Conservation (phyloP, 1,140 invertebrate genomes). For the Lepidurus apus region DNA sequence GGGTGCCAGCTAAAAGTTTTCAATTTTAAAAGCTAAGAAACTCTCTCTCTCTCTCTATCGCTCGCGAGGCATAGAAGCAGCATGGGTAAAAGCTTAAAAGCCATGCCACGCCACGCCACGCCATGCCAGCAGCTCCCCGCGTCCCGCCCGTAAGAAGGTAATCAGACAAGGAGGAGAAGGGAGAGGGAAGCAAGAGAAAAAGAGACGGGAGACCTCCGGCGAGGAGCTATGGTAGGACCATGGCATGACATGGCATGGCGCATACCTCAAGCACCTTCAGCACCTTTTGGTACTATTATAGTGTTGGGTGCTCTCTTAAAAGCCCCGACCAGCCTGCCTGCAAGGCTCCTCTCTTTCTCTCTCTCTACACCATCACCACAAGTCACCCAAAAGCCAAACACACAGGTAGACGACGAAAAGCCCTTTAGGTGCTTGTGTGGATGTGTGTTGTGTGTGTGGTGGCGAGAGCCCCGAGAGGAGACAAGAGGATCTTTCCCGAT, state of each 20-base stretch:
- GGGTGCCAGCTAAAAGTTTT: not conserved
- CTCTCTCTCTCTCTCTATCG: no score
- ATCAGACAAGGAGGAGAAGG: not conserved
- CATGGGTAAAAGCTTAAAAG: not conserved
- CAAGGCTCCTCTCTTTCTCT: not conserved
- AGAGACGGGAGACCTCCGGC: not conserved
- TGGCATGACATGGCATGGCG: not conserved
- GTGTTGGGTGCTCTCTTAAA: not conserved
- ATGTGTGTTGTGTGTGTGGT: no score
- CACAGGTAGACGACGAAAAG: not conserved
- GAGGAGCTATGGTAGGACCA: not conserved
- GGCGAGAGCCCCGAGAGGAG: no score
- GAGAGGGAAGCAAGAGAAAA: not conserved
- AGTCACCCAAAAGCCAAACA: not conserved
- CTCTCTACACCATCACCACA: no score
- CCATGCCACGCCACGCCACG: not conserved
- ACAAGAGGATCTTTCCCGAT: no score
- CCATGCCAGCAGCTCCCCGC: not conserved
- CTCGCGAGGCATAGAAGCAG: not conserved
- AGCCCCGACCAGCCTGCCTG: not conserved
- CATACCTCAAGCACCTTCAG: conserved; percentile 18
- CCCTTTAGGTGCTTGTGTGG: not conserved
- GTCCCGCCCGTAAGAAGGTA: not conserved
- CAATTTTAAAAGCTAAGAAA: not conserved
- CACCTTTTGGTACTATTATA: conserved; percentile 2